Conservation (phyloP, 2,797 vertebrate genomes). For the Hapalemur alaotrensis region DNA sequence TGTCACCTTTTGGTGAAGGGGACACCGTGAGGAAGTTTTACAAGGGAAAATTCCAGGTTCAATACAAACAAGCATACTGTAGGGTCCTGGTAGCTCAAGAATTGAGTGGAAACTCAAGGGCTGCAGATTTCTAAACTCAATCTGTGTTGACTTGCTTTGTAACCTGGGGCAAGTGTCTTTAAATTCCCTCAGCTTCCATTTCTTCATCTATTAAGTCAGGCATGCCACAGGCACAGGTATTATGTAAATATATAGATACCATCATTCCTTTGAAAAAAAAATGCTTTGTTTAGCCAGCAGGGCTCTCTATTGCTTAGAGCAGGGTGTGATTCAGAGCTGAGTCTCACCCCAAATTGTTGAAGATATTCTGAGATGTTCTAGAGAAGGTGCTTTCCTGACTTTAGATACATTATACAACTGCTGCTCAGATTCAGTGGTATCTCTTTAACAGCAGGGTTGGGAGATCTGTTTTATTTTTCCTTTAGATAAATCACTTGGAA, state of each 20-base stretch:
- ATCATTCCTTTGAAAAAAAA: neutral
- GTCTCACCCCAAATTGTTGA: neutral
- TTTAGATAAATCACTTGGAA: neutral
- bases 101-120: neutral
- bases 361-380: neutral
- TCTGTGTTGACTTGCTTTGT: constrained; percentile 36
- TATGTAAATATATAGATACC: constrained; percentile 29
- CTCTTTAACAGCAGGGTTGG: neutral
- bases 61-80: neutral
- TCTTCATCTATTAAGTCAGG: constrained; percentile 19
- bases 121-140: neutral
- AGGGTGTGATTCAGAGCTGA: neutral
- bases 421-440: neutral
- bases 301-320: neutral
- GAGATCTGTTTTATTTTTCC: neutral
- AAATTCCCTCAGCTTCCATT: neutral
- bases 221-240: neutral
- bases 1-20: neutral
- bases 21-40: neutral
- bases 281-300: constrained; percentile 27
- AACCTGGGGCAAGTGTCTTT: neutral
- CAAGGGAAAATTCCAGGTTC: neutral
- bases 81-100: neutral
- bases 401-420: neutral
- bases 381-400: neutral